A percentile compares a stretch with the other conserved stretches of the same genome.
Conservation (phyloP, 2,113 vertebrate genomes). For the Epinephelus lanceolatus region DNA sequence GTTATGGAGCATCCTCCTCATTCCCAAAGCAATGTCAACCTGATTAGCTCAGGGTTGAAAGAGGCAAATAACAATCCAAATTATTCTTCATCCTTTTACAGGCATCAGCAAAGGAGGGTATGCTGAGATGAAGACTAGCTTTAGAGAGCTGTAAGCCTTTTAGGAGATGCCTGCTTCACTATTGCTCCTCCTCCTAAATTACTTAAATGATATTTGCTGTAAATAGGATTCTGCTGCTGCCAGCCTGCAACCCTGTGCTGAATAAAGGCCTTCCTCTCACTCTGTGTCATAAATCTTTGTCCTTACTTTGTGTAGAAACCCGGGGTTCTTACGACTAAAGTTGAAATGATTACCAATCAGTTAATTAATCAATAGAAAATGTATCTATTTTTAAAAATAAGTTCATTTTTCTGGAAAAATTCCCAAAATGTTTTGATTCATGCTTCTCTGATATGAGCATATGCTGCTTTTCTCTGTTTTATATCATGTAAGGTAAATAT, state of each 20-base stretch:
- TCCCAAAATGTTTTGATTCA: background rate
- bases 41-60: slow-evolving; percentile 83
- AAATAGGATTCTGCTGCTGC: slow-evolving; percentile 84
- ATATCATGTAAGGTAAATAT: background rate
- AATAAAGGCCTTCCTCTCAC: slow-evolving; percentile 44
- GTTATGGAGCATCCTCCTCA: slow-evolving; percentile 70
- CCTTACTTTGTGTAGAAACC: background rate
- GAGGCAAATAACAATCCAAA: slow-evolving; percentile 83
- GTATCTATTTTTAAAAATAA: too few species aligned
- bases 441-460: background rate
- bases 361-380: background rate
- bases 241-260: slow-evolving; percentile 52
- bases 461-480: background rate
- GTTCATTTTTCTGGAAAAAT: background rate
- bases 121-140: slow-evolving; percentile 72
- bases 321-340: slow-evolving; percentile 2
- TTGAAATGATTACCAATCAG: background rate
- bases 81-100: slow-evolving; percentile 86
- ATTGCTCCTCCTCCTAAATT: slow-evolving; percentile 79
- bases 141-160: slow-evolving; percentile 84
- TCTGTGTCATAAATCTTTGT: slow-evolving; percentile 12
- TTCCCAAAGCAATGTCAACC: slow-evolving; percentile 85
- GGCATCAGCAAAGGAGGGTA: slow-evolving; percentile 66
- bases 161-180: slow-evolving; percentile 77
- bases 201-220: slow-evolving; percentile 85